phyloP scores from a whole-genome alignment of 2,888 invertebrate species.

The Resseliella maxima region DNA sequence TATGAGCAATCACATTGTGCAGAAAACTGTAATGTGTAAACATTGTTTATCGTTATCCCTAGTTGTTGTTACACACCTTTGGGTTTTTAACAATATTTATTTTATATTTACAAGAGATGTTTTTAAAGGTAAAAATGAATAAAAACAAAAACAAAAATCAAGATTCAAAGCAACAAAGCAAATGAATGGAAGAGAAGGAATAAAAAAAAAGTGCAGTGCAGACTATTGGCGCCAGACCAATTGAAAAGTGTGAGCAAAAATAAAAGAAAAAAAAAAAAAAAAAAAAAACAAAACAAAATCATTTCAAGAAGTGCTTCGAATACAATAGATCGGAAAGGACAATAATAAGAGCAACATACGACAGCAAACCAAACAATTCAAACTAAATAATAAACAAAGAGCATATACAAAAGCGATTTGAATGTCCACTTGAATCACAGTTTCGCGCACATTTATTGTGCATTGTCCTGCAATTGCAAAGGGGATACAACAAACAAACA shows the following conservation, averaged over 20 bases:
- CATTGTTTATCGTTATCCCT: slow-evolving; percentile 27
- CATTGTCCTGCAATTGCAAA: slow-evolving; percentile 49
- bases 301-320: neutral
- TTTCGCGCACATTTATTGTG: slow-evolving; percentile 46
- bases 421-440: slow-evolving; percentile 53
- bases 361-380: slow-evolving; percentile 22
- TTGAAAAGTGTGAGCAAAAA: slow-evolving; percentile 39
- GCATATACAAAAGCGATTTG: slow-evolving; percentile 21
- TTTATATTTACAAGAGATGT: neutral
- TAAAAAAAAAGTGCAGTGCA: slow-evolving; percentile 26
- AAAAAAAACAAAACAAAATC: too few relatives aligned
- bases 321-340: slow-evolving; percentile 37
- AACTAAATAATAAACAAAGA: neutral
- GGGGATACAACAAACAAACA: slow-evolving; percentile 12
- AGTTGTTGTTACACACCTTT: slow-evolving; percentile 42
- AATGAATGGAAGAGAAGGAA: neutral
- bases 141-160: neutral
- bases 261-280: too few relatives aligned
- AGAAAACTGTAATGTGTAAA: too few relatives aligned
- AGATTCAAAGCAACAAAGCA: neutral
- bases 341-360: slow-evolving; percentile 32
- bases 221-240: slow-evolving; percentile 55
- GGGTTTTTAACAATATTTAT: neutral
- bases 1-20: neutral
- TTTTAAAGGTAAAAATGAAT: neutral